A percentile compares a stretch with the other conserved stretches of the same genome.
phyloP scores from a whole-genome alignment of 1,140 invertebrate species.

The Trichonephila clavipes region DNA sequence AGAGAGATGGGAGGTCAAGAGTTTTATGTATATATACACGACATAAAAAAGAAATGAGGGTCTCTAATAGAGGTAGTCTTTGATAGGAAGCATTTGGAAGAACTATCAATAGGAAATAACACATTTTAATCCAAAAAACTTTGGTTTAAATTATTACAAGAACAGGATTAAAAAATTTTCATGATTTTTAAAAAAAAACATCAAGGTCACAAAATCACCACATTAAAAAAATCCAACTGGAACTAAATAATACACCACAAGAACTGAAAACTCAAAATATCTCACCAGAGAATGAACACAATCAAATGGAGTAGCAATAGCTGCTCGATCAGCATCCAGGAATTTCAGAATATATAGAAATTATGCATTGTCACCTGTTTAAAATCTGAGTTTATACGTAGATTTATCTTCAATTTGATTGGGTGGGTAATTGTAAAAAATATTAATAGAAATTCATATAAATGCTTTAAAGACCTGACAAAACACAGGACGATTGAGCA shows the following conservation, averaged over 20 bases:
- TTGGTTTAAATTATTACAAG: too few species aligned
- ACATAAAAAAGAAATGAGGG: too few species aligned
- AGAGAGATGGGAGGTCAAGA: too few species aligned
- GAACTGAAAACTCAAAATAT: not conserved
- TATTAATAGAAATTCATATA: constrained; percentile 50
- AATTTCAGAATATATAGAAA: not conserved
- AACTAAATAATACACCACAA: not conserved
- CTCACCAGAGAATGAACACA: not conserved
- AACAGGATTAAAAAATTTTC: too few species aligned
- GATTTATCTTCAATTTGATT: constrained; percentile 20
- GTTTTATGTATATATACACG: too few species aligned
- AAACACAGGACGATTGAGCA: constrained; percentile 58
- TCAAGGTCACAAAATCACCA: not conserved
- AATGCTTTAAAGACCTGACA: constrained; percentile 63
- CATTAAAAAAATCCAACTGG: not conserved
- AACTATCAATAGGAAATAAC: too few species aligned
- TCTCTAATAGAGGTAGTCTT: too few species aligned
- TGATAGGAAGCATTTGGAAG: too few species aligned
- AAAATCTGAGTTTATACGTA: constrained; percentile 20
- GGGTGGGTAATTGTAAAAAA: constrained; percentile 10
- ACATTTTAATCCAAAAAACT: too few species aligned
- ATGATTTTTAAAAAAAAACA: too few species aligned
- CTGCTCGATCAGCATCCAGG: not conserved
- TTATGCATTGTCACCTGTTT: not conserved
- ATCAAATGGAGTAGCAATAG: constrained; percentile 7